Evolutionary conservation across 1,140 invertebrate species (phyloP), one percentile per base, ranked within the genome.

Genomic region (Planococcus citri): DNA sequence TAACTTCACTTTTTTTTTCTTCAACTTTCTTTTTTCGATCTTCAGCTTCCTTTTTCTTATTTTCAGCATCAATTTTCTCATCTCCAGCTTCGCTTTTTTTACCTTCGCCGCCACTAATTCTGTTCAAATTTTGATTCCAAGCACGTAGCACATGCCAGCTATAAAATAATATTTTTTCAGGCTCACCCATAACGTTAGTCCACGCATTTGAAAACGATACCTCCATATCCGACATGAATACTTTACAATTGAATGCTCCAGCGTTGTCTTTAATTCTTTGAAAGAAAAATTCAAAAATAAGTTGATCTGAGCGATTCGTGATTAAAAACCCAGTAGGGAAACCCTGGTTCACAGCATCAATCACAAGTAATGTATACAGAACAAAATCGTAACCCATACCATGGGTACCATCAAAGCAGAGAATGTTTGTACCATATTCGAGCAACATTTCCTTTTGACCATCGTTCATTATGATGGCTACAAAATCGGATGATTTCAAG

Each of bases 391-490:
- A 68, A 60, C 67, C 29, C 27, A 68, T 60, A 10, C 70, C 41
- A 12, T 68, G 38, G 1, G 27, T 71, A 9, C 38, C 38, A 20
- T 71, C 67, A n/a, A 71, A 1, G 17, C 38, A 27, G 1, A 71
- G 33, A 27, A 68, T 20, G 22, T 58, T 57, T 21, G 12, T 37
- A 27, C 60, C 29, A 68, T 27, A 70, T 27, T 20, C 20, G 6
- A 27, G 12, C 9, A 72, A 37, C 21, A 70, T 38, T 20, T 67
- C 58, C n/a, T 22, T 25, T 61, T 72, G 71, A 1, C 20, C 33
- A 25, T 68, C 27, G 27, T 58, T 72, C 68, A 68, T 72, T 2
- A 72, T 61, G 24, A 69, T 27, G n/a, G 69, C 14, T 14, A 70
- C 29, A 33, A 72, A 72, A 22, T 72, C 68, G 20, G 41, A 51